Evolutionary conservation across 2,888 invertebrate species (phyloP), one percentile per base, ranked within the genome.

Genomic region (Busseola fusca): DNA sequence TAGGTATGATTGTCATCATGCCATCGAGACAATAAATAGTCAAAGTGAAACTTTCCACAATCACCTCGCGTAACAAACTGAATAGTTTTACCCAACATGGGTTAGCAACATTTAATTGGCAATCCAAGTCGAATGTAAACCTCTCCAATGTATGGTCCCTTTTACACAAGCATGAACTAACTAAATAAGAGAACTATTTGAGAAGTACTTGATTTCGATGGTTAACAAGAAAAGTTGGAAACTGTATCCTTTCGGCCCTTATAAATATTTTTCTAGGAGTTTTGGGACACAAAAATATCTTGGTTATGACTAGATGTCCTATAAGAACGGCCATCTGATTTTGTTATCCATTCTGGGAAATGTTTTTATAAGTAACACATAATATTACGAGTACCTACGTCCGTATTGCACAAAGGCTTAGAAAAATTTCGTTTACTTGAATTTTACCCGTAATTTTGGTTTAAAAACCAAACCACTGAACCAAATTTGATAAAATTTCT

Each of bases 151-250:
- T 69, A 45, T 40, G 45, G 30, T 30, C 57, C 34, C 57, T 52
- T 21, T 74, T 40, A 54, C 18, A n/a, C 52, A 59, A 69, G 30
- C 58, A 40, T 40, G 45, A 59, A 76, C 52, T 59, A 27, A 69
- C 69, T 69, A 64, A 64, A 76, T 54, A 69, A 48, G 69, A 48
- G 59, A 25, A 64, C 52, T 76, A 76, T 76, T 74, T 74, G 69
- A 74, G 34, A 5, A 68, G 50, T 52, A 50, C 74, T 75, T 59
- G 54, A 74, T 64, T 69, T 63, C 58, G 27, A 69, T 70, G 54
- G 30, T 25, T 76, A 76, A 76, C 74, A 74, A 74, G 74, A 74
- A 76, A 76, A 74, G 21, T 76, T 64, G 7, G 58, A 48, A 69
- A 76, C 63, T 59, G 30, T 37, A n/a, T 18, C 34, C 34, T 48